Evolutionary conservation across 1,140 invertebrate genomes (phyloP).

Genomic region (Saccostrea glomerata): DNA sequence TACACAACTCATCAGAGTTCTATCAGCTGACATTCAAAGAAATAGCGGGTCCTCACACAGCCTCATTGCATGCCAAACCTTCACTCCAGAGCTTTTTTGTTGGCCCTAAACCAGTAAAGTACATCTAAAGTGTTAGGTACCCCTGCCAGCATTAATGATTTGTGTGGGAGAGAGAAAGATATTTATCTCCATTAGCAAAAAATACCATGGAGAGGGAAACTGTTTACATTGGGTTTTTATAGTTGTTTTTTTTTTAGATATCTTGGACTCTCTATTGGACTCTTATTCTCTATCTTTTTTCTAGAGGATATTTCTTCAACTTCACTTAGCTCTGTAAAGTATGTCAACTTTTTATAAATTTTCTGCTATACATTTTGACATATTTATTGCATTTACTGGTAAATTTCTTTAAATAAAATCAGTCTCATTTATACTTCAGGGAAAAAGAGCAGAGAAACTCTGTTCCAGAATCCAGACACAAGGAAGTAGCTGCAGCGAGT

Average conservation of each 20-base stretch:
- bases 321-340: too few relatives aligned
- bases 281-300: too few relatives aligned
- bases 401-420: too few relatives aligned
- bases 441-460: too few relatives aligned
- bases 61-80: slow-evolving; percentile 4
- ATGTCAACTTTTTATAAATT: too few relatives aligned
- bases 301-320: too few relatives aligned
- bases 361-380: too few relatives aligned
- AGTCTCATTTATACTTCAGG: too few relatives aligned
- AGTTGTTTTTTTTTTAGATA: neutral
- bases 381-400: too few relatives aligned
- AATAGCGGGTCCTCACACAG: neutral
- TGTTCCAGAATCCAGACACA: too few relatives aligned
- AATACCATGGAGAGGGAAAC: neutral
- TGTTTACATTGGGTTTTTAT: neutral
- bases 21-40: slow-evolving; percentile 33
- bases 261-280: too few relatives aligned
- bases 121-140: neutral
- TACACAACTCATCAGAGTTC: neutral
- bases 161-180: neutral
- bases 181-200: neutral
- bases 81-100: neutral
- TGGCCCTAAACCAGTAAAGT: neutral
- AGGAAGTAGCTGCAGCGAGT: too few relatives aligned
- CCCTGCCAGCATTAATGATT: slow-evolving; percentile 30